Base-by-base conservation (phyloP, 2,113 vertebrate species). In the Eptesicus fuscus region DNA sequence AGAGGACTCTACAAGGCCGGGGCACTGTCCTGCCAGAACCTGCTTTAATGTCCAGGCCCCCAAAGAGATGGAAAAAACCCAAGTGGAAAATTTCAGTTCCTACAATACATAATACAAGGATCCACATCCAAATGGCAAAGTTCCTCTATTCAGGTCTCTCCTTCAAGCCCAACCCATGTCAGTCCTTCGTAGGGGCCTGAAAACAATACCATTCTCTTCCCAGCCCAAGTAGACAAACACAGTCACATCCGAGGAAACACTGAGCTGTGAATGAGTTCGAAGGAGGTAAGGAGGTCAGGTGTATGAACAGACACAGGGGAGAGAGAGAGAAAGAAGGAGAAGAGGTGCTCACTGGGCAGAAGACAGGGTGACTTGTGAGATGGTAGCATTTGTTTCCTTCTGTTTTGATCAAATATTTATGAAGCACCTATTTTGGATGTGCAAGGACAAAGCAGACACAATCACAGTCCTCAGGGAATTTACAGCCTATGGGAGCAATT, bases 1-100 rank as follows among this genome's bases (percentile, higher is more conserved):
- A 91, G 42, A 77, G 87, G 44, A 88, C 73, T 84, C 73, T 73
- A 47, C 16, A n/a, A 83, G 49, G 35, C 47, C n/a, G 87, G 37
- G 25, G 25, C 30, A 28, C 7, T 83, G 9, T 79, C 37, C 49
- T 47, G 59, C 47, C 65, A 93, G 61, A 67, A 59, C 20, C 80
- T 63, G 67, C 70, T 49, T 73, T 77, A 51, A 37, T 59, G 71
- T 42, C 40, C 67, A 30, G 61, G 78, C 35, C 18, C 18, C 59
- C 30, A 85, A 73, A 89, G 87, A 85, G 42, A 70, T 17, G 69
- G 83, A 47, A 90, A 95, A 89, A 90, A 79, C 67, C 37, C 37
- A 85, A 91, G 77, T 95, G 85, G 95, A 92, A 93, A 95, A 93
- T 96, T 95, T 97, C 28, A 2, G 51, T 73, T 93, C 82, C 71